Base-by-base conservation (phyloP, 2,888 invertebrate species). In the Sarcophaga variegata region DNA sequence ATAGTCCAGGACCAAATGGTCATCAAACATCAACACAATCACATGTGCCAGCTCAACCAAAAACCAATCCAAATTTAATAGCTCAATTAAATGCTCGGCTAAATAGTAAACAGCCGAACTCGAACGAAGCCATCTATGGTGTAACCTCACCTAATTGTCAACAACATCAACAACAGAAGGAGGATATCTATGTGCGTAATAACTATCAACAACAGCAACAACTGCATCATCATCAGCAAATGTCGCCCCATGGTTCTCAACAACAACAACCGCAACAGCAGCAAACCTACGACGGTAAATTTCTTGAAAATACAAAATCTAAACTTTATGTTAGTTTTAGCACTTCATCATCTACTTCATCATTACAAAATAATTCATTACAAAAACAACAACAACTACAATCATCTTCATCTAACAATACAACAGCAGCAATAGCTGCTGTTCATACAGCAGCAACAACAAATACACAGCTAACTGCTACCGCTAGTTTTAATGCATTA, bases 201-300 rank as follows among this genome's bases (percentile, higher is more conserved):
- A 88, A 89, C 87, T 88, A 88, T 11, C 89, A 90, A 37, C 90
- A 89, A 27, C 89, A 89, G 47, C 75, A 75, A 11, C 49, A 49
- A 49, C 88, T 89, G 54, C 89, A 88, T 22, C 88, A 88, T 54
- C 88, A 88, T 22, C 88, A 88, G 25, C 89, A 86, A 83, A 77
- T 86, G 81, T 89, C 89, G 71, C 86, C 88, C 12, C 90, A 90
- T 63, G 62, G 62, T 20, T 60, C 71, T 47, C 83, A 80, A 85
- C 87, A 22, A 85, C 87, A 22, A 62, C 91, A 90, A 72, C 89
- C 88, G 88, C 90, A 90, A 77, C 91, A 91, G 90, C 92, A 92
- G 92, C 92, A 92, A 91, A 89, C 92, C 90, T 92, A 91, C 90
- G 93, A 93, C 91, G 93, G 93, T 93, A 93, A 93, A 93, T 93